Conservation (phyloP, 1,140 invertebrate species). For the Popillia japonica region DNA sequence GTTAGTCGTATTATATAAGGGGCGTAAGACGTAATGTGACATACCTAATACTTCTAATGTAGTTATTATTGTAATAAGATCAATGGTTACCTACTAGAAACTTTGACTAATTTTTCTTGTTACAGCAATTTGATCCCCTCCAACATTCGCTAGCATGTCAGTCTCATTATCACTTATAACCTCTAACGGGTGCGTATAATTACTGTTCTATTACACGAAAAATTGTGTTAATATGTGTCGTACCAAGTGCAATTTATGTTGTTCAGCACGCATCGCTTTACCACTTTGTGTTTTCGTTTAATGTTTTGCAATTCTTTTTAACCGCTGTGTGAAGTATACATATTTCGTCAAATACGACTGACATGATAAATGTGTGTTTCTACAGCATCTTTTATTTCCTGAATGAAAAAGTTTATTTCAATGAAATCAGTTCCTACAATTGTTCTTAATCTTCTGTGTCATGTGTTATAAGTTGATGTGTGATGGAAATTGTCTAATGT, state of each 20-base stretch:
- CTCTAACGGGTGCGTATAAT: constrained; percentile 36
- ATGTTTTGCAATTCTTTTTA: neutral
- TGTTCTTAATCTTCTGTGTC: too few species aligned
- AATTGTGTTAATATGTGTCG: neutral
- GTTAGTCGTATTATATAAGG: too few species aligned
- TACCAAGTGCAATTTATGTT: neutral
- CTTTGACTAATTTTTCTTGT: constrained; percentile 35
- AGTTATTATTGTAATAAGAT: neutral
- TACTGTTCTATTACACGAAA: neutral
- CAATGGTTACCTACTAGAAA: neutral
- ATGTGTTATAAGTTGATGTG: too few species aligned
- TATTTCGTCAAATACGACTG: neutral
- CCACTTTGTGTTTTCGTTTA: constrained; percentile 1
- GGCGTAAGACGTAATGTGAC: too few species aligned
- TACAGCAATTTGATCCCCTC: constrained; percentile 36
- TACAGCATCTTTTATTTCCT: neutral
- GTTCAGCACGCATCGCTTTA: neutral
- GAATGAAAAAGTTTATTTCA: too few species aligned
- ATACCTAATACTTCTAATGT: too few species aligned
- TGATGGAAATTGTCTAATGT: too few species aligned
- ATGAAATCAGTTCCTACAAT: too few species aligned
- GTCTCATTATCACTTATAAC: constrained; percentile 39
- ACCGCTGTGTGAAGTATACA: neutral
- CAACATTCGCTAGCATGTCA: constrained; percentile 39
- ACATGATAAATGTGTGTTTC: neutral